Base-by-base conservation (phyloP, 1,140 invertebrate species). In the Gonioctena quinquepunctata region DNA sequence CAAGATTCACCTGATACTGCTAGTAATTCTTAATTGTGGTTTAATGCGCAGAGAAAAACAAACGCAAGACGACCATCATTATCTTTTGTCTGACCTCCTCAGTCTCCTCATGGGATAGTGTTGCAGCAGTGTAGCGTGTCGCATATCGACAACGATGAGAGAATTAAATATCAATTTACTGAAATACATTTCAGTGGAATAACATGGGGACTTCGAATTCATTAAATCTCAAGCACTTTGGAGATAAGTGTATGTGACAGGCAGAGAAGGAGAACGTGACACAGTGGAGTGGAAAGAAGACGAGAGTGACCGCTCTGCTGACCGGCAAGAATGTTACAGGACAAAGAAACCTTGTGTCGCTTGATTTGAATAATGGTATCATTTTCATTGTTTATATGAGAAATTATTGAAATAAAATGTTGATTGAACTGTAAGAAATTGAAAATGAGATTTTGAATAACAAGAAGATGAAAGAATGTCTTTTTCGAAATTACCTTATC, bases 111-210 rank as follows among this genome's bases (percentile, higher is more conserved):
- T 8, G 8, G 60, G 3, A 27, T 62, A 56, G 11, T 61, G 3
- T 19, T n/a, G 22, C 23, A 52, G 23, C 3, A 8, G 21, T 54
- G 54, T 73, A 69, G 71, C 71, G 71, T 76, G 74, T 73, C 69
- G 70, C 71, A 61, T 70, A 73, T 76, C 71, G 69, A 68, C 61
- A 52, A 66, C 65, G 61, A 62, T 18, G 63, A 22, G 60, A 69
- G 69, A 76, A 76, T 76, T 76, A 76, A 73, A 76, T 76, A 76
- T 73, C 74, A 76, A 76, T 76, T 76, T 76, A 76, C 71, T 76
- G 71, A 73, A 76, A 76, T 76, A 73, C 71, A 76, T 76, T 73
- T 76, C 64, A 73, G 63, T 76, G 61, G 69, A 76, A 76, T 71
- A 76, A 73, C 74, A 71, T 50, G 26, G 62, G 66, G 64, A 64